These are phyloP conservation scores for Dendrolimus pini DNA, from an alignment of 2,888 invertebrate species.

Conservation along the genomic window DNA sequence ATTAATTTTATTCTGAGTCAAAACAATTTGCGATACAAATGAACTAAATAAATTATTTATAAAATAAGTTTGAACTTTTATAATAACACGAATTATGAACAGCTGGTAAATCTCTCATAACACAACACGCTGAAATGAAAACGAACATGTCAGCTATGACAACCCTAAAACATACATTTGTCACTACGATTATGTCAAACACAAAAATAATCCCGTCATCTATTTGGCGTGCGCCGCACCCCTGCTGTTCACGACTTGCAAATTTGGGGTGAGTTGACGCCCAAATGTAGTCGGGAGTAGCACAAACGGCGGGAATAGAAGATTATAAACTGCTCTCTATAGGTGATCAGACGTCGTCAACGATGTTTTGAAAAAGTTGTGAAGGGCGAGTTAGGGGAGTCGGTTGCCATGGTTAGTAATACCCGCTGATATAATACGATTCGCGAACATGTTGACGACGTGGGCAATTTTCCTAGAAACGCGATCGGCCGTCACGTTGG, in stretches of 20 bases:
- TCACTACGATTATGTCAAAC: constrained; percentile 77
- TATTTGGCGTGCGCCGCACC: constrained; percentile 67
- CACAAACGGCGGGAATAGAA: constrained; percentile 46
- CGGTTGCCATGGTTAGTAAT: constrained; percentile 72
- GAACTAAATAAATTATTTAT: not conserved
- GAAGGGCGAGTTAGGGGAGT: constrained; percentile 46
- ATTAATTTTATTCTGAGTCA: too few species aligned
- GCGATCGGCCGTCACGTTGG: constrained; percentile 38
- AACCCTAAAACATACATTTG: constrained; percentile 68
- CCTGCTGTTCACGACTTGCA: constrained; percentile 61
- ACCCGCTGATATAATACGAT: constrained; percentile 41
- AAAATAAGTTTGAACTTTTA: not conserved
- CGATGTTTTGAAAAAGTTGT: constrained; percentile 62
- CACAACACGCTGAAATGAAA: constrained; percentile 34
- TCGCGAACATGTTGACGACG: constrained; percentile 32
- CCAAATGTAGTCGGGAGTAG: constrained; percentile 30
- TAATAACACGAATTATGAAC: constrained; percentile 3
- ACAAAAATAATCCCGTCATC: constrained; percentile 76
- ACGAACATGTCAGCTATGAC: constrained; percentile 52
- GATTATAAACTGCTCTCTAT: constrained; percentile 66
- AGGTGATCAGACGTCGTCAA: constrained; percentile 67
- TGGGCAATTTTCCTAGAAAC: constrained; percentile 31
- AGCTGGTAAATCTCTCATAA: constrained; percentile 21
- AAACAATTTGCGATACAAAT: not conserved
- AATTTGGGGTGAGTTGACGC: constrained; percentile 51